A percentile compares a stretch with the other conserved stretches of the same genome.
These are phyloP conservation scores for Oncopodura yosiiana DNA, from an alignment of 1,140 invertebrate genomes.

Conservation along the genomic window DNA sequence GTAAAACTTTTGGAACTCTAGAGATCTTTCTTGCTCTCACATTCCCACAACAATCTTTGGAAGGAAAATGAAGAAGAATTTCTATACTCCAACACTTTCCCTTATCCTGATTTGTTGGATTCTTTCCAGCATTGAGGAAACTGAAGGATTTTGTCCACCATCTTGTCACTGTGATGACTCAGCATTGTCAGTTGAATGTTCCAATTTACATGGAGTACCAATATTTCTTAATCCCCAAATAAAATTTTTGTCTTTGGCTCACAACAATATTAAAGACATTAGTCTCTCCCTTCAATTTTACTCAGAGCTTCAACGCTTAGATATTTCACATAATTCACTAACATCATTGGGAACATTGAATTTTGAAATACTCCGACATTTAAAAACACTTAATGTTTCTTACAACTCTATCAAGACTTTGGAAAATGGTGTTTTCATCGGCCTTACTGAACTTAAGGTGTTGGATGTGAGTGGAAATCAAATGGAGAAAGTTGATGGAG, in stretches of 20 bases:
- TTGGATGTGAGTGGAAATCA: constrained; percentile 67
- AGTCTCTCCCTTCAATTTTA: constrained; percentile 58
- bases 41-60: too few species aligned
- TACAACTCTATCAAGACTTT: constrained; percentile 58
- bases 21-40: too few species aligned
- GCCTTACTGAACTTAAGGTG: constrained; percentile 54
- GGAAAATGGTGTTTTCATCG: constrained; percentile 62
- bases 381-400: constrained; percentile 63
- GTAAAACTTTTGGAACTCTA: too few species aligned
- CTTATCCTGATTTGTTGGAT: not conserved
- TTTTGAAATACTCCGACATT: constrained; percentile 60
- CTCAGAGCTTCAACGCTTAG: constrained; percentile 61
- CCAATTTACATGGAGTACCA: constrained; percentile 26
- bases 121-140: not conserved
- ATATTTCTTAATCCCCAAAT: constrained; percentile 38
- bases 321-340: constrained; percentile 71
- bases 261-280: constrained; percentile 38
- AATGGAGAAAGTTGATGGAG: constrained; percentile 57
- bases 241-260: constrained; percentile 37
- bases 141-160: constrained; percentile 69
- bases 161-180: constrained; percentile 72
- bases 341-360: constrained; percentile 63
- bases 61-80: too few species aligned
- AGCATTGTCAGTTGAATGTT: constrained; percentile 56
- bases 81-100: too few species aligned